Evolutionary conservation across 1,140 invertebrate genomes (phyloP).

Genomic region (Nomia melanderi): DNA sequence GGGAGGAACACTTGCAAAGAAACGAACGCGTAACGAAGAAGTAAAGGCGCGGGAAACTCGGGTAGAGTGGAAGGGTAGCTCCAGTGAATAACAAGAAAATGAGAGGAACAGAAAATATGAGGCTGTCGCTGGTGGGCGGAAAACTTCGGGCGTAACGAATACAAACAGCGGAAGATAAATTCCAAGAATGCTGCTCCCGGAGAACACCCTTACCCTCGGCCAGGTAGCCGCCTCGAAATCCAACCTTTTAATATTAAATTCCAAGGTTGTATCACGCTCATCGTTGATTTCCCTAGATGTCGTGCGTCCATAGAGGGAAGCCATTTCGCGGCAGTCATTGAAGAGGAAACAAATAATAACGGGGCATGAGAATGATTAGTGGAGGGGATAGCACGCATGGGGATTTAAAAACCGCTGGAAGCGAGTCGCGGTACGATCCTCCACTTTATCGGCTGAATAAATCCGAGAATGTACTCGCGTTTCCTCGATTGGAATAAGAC

Average conservation of each 20-base stretch:
- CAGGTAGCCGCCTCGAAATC: conserved; percentile 20
- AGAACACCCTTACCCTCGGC: not conserved
- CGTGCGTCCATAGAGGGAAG: conserved; percentile 27
- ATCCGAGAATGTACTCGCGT: not conserved
- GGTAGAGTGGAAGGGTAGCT: conserved; percentile 3
- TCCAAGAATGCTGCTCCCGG: conserved; percentile 48
- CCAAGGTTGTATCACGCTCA: conserved; percentile 51
- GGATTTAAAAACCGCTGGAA: conserved; percentile 27
- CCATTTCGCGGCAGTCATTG: not conserved
- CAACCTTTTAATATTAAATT: conserved; percentile 67
- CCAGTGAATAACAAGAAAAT: conserved; percentile 10
- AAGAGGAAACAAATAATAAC: not conserved
- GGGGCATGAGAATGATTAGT: no score
- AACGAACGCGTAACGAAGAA: conserved; percentile 44
- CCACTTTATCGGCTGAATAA: conserved; percentile 28
- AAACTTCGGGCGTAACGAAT: conserved; percentile 58
- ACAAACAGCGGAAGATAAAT: conserved; percentile 62
- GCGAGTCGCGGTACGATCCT: not conserved
- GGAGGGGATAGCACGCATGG: no score
- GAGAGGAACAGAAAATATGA: conserved; percentile 7
- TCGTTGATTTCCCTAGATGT: conserved; percentile 55
- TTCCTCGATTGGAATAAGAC: not conserved
- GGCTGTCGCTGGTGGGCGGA: conserved; percentile 13
- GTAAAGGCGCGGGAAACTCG: conserved; percentile 36
- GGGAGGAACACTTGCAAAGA: conserved; percentile 24